Conservation (phyloP, 2,797 vertebrate species). For the Melanotaenia pygmaea region DNA sequence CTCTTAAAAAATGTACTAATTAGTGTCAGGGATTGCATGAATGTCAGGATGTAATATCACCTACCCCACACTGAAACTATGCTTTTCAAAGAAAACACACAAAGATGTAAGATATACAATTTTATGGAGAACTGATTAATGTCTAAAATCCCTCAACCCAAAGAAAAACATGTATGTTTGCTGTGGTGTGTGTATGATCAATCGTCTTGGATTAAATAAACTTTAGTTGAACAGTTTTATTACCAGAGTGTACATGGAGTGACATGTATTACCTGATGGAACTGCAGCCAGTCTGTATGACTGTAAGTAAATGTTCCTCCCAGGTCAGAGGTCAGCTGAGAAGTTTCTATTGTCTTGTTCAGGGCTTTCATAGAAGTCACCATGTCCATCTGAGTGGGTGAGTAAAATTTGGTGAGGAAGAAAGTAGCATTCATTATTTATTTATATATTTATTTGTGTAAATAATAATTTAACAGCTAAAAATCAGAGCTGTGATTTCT, state of each 20-base stretch:
- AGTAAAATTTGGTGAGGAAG: slow-evolving; percentile 6
- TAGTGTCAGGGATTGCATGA: not conserved
- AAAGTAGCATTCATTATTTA: not conserved
- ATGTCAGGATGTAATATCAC: not conserved
- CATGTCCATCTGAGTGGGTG: slow-evolving; percentile 86
- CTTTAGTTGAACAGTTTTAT: slow-evolving; percentile 2
- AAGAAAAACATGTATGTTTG: slow-evolving; percentile 15
- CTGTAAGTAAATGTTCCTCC: slow-evolving; percentile 89
- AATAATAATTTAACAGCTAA: not conserved
- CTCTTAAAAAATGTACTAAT: too few relatives aligned
- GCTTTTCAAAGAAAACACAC: not conserved
- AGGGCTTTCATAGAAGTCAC: slow-evolving; percentile 89
- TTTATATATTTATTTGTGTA: not conserved
- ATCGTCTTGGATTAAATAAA: not conserved
- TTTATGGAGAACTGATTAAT: not conserved
- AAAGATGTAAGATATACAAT: not conserved
- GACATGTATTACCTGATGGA: slow-evolving; percentile 85
- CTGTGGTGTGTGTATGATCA: not conserved
- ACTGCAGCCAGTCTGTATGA: slow-evolving; percentile 93
- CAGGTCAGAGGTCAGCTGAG: slow-evolving; percentile 88
- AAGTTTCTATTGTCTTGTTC: slow-evolving; percentile 86
- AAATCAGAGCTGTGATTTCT: slow-evolving; percentile 31
- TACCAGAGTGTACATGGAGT: not conserved
- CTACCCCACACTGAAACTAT: not conserved
- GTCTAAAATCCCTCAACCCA: not conserved